Base-by-base conservation (phyloP, 2,888 invertebrate genomes). In the Hydriomena furcata region DNA sequence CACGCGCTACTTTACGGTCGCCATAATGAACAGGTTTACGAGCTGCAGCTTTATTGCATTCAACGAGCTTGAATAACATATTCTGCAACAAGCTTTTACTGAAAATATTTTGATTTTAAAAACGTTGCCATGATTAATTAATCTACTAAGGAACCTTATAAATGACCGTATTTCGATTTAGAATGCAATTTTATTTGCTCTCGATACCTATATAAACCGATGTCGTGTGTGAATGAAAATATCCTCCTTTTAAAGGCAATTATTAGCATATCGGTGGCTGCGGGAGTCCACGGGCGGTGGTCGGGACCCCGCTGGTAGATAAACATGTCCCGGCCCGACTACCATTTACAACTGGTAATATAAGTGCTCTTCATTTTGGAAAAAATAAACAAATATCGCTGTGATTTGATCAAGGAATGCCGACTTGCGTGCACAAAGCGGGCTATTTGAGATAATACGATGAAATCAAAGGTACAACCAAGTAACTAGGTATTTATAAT, bases 221-320 rank as follows among this genome's bases (percentile, higher is more conserved):
- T 36, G 36, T 36, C 46, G 49, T 42, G 43, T 41, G 50, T 54
- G 52, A 67, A 70, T 70, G 65, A 71, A 67, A 69, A 69, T 65
- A 67, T 70, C 59, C 52, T 56, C 54, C 60, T 71, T 52, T 13
- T 38, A 52, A 8, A 48, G 47, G 66, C 65, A 73, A 77, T 78
- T 74, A 79, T 80, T 78, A 82, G 76, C 81, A 79, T 80, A 80
- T 71, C 72, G 70, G 59, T 52, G 63, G 10, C 66, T 50, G 60
- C 63, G 63, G 65, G 69, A 65, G 67, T 46, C 72, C 61, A 64
- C 65, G 44, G 58, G 45, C 51, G 30, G 57, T 44, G 38, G 44
- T 24, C 42, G 68, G 61, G 58, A 52, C 69, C 81, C 79, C 66
- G 78, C 79, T 69, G 79, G 55, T 73, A 73, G 71, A 77, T 80